Conservation (phyloP, 2,797 vertebrate genomes). For the Chelon auratus region DNA sequence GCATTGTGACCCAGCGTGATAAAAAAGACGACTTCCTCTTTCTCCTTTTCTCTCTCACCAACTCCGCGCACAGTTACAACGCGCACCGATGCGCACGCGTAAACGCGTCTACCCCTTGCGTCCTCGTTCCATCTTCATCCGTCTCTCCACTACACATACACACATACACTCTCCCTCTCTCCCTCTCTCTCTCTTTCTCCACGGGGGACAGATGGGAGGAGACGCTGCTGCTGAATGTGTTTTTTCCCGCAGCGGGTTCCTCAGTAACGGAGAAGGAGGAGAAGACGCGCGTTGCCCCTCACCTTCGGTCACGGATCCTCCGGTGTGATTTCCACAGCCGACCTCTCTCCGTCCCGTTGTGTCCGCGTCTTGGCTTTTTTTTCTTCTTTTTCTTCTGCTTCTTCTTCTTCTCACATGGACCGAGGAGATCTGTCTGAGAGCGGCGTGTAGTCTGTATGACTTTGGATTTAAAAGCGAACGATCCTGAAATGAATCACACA, state of each 20-base stretch:
- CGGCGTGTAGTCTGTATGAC: constrained; percentile 9
- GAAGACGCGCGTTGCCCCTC: constrained; percentile 37
- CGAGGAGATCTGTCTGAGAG: constrained; percentile 34
- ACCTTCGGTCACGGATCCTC: constrained; percentile 41
- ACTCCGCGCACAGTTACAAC: constrained; percentile 18
- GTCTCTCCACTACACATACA: constrained; percentile 18
- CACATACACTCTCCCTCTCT: constrained; percentile 7
- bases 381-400: neutral
- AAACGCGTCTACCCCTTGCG: constrained; percentile 42
- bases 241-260: constrained; percentile 66
- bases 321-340: constrained; percentile 36
- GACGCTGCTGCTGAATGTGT: constrained; percentile 68
- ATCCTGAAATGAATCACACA: constrained; percentile 39
- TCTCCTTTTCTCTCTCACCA: neutral
- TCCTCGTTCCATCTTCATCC: constrained; percentile 69
- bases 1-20: constrained; percentile 22
- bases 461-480: constrained; percentile 63
- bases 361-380: constrained; percentile 23
- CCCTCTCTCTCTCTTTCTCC: constrained; percentile 36
- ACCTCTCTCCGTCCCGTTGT: constrained; percentile 28
- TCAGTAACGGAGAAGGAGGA: constrained; percentile 39
- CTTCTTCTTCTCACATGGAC: constrained; percentile 30
- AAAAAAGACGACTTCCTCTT: constrained; percentile 32
- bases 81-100: constrained; percentile 41
- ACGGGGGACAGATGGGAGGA: constrained; percentile 73